Evolutionary conservation across 2,797 vertebrate species (phyloP).

Genomic region (Scolopax rusticola): DNA sequence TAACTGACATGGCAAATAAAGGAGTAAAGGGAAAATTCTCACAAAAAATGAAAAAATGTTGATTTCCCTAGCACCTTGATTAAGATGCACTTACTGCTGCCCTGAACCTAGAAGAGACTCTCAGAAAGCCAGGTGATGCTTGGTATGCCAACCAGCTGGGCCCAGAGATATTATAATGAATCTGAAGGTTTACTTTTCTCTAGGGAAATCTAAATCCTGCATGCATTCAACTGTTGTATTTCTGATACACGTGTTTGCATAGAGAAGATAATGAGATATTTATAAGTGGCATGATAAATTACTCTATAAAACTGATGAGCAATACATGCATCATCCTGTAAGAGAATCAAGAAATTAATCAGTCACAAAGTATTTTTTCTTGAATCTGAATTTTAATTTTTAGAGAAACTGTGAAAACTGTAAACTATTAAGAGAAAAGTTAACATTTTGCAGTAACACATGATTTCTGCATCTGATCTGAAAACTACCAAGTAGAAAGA

Average conservation of each 20-base stretch:
- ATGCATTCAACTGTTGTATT: slow-evolving; percentile 18
- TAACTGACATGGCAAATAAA: neutral
- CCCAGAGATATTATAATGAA: neutral
- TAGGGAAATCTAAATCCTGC: slow-evolving; percentile 31
- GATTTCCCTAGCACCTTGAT: neutral
- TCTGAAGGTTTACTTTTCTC: slow-evolving; percentile 32
- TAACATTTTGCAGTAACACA: neutral
- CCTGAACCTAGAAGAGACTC: neutral
- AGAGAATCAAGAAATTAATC: slow-evolving; percentile 45
- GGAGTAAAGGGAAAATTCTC: neutral
- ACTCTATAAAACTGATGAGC: slow-evolving; percentile 53
- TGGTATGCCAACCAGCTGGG: neutral
- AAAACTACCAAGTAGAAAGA: neutral
- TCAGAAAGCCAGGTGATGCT: neutral
- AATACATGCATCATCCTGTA: neutral
- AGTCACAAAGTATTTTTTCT: slow-evolving; percentile 8
- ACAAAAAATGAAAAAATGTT: neutral
- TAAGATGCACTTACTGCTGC: neutral
- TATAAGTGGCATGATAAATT: slow-evolving; percentile 49
- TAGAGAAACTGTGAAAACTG: neutral
- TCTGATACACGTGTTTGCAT: neutral
- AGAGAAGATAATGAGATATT: slow-evolving; percentile 63
- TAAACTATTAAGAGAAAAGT: neutral
- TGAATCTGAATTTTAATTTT: slow-evolving; percentile 21
- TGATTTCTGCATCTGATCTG: neutral